Conservation (phyloP, 1,140 invertebrate genomes). For the Ostrea denselamellosa region DNA sequence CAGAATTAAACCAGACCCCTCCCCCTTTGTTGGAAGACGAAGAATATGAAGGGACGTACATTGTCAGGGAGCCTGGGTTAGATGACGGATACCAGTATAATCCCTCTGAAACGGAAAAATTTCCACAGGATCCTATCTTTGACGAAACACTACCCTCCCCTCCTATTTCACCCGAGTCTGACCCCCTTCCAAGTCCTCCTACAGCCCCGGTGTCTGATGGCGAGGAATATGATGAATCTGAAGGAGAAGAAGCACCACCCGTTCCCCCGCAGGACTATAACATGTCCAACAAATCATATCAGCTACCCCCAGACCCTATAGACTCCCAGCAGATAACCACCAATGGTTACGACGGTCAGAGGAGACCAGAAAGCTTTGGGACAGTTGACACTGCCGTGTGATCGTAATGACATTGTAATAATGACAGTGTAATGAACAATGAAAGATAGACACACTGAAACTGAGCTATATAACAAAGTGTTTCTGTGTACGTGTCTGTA, state of each 20-base stretch:
- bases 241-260: neutral
- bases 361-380: slow-evolving; percentile 14
- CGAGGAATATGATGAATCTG: neutral
- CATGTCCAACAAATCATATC: slow-evolving; percentile 17
- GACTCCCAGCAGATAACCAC: slow-evolving; percentile 20
- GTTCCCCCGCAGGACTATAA: slow-evolving; percentile 6
- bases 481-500: too few species aligned
- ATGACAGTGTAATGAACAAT: neutral
- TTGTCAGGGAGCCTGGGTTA: neutral
- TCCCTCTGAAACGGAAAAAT: neutral
- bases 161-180: neutral
- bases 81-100: neutral
- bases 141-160: neutral
- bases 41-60: slow-evolving; percentile 15
- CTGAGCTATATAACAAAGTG: too few species aligned
- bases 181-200: slow-evolving; percentile 2
- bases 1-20: neutral
- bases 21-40: neutral
- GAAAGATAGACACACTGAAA: too few species aligned
- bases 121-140: neutral
- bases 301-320: neutral
- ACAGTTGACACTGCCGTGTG: neutral
- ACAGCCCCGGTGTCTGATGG: slow-evolving; percentile 12
- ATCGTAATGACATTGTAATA: neutral
- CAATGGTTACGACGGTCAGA: neutral